These are phyloP conservation scores for Melipona beecheii DNA, from an alignment of 2,888 invertebrate species.

Conservation along the genomic window DNA sequence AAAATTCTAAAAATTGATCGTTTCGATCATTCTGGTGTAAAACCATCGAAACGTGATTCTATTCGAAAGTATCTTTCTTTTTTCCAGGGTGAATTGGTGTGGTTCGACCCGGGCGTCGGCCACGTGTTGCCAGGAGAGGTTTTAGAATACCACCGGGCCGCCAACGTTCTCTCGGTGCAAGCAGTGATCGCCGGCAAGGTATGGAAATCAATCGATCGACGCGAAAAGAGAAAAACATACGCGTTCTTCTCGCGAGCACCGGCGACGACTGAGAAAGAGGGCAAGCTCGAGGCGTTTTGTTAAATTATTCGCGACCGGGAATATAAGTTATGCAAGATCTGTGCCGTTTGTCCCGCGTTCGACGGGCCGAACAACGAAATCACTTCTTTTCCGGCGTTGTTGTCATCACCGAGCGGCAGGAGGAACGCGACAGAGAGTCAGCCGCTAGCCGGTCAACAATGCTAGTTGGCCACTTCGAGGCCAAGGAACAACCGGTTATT, in stretches of 20 bases:
- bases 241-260: not conserved
- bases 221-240: not conserved
- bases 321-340: slow-evolving; percentile 48
- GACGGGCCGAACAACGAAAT: slow-evolving; percentile 38
- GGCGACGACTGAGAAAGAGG: slow-evolving; percentile 16
- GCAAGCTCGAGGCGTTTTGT: not conserved
- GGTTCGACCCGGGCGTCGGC: slow-evolving; percentile 96
- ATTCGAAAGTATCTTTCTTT: slow-evolving; percentile 33
- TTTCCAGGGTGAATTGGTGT: slow-evolving; percentile 92
- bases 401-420: slow-evolving; percentile 43
- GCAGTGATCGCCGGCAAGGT: slow-evolving; percentile 95
- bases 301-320: slow-evolving; percentile 32
- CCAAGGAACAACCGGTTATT: slow-evolving; percentile 82
- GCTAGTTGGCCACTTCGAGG: slow-evolving; percentile 66
- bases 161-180: slow-evolving; percentile 95
- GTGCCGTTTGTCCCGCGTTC: slow-evolving; percentile 33
- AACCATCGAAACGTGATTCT: too few species aligned
- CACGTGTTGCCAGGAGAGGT: slow-evolving; percentile 96
- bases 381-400: slow-evolving; percentile 3
- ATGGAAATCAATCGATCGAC: slow-evolving; percentile 58
- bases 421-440: slow-evolving; percentile 22
- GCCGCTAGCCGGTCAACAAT: slow-evolving; percentile 65
- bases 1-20: too few species aligned
- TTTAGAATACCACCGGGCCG: slow-evolving; percentile 94
- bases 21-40: too few species aligned